phyloP scores from a whole-genome alignment of 2,113 vertebrate genomes.

The Pyxicephalus adspersus region DNA sequence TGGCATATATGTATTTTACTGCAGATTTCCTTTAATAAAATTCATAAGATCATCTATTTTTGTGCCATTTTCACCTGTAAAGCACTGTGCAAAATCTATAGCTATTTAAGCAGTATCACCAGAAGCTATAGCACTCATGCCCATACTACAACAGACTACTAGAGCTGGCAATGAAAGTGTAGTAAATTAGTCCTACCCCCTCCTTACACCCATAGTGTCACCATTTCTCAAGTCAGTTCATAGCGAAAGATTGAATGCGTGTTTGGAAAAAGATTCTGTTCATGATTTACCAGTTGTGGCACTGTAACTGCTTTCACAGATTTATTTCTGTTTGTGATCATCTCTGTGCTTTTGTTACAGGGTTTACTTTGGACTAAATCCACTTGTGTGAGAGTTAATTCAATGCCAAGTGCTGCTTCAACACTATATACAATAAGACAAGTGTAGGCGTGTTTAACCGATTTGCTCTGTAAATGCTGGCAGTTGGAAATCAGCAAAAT shows the following conservation, averaged over 20 bases:
- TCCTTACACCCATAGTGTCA: slow-evolving; percentile 63
- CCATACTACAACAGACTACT: neutral
- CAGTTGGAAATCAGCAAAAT: too few relatives aligned
- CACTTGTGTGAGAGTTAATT: slow-evolving; percentile 31
- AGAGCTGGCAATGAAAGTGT: neutral
- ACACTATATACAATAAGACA: neutral
- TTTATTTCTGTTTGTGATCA: slow-evolving; percentile 12
- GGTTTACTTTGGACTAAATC: slow-evolving; percentile 16
- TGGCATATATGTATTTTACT: too few relatives aligned
- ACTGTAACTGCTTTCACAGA: neutral
- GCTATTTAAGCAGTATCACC: neutral
- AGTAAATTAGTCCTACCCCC: slow-evolving; percentile 53
- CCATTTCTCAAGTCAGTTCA: slow-evolving; percentile 58
- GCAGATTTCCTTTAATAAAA: too few relatives aligned
- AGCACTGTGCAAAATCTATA: neutral
- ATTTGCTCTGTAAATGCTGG: neutral
- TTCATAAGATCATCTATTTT: neutral
- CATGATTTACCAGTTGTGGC: slow-evolving; percentile 24
- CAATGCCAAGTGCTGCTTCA: neutral
- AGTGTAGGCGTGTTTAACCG: neutral
- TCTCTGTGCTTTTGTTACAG: slow-evolving; percentile 21
- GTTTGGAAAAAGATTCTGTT: slow-evolving; percentile 14
- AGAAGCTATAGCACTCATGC: too few relatives aligned
- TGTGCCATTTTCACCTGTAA: neutral
- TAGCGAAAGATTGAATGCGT: slow-evolving; percentile 47